These are phyloP conservation scores for Apodemus agrarius DNA, from an alignment of 2,797 vertebrate species.

Conservation along the genomic window DNA sequence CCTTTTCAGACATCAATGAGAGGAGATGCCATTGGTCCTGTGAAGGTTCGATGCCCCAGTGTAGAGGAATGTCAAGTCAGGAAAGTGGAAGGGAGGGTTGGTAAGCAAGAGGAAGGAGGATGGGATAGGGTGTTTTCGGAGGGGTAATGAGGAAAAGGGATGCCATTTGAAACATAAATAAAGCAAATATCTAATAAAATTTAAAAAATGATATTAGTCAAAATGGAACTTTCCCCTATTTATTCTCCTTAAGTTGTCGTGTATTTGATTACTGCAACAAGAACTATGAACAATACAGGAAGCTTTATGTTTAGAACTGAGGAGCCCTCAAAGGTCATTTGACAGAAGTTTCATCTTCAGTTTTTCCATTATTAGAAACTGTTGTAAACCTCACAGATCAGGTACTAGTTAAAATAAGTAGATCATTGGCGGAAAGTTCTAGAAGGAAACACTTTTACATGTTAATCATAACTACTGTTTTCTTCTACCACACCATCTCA, in stretches of 20 bases:
- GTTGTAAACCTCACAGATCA: fast-evolving
- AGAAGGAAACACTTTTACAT: neutral
- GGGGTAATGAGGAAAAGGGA: too few species aligned
- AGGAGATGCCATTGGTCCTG: too few species aligned
- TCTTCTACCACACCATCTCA: neutral
- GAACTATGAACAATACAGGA: neutral
- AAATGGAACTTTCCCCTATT: neutral
- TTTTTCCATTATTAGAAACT: neutral
- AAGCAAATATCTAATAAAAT: too few species aligned
- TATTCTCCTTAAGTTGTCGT: neutral
- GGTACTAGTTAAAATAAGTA: neutral
- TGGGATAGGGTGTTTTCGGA: too few species aligned
- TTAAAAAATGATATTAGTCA: neutral
- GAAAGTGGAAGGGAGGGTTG: too few species aligned
- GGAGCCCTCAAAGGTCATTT: neutral
- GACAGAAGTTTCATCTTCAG: neutral
- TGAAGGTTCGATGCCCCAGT: too few species aligned
- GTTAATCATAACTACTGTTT: neutral
- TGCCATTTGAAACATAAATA: too few species aligned
- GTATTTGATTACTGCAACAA: neutral
- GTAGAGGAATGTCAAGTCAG: too few species aligned
- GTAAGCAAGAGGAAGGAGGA: too few species aligned
- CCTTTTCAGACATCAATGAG: too few species aligned
- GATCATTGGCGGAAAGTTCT: too few species aligned
- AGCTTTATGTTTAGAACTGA: neutral